phyloP scores from a whole-genome alignment of 2,888 invertebrate species.

The Auanema freiburgensis region DNA sequence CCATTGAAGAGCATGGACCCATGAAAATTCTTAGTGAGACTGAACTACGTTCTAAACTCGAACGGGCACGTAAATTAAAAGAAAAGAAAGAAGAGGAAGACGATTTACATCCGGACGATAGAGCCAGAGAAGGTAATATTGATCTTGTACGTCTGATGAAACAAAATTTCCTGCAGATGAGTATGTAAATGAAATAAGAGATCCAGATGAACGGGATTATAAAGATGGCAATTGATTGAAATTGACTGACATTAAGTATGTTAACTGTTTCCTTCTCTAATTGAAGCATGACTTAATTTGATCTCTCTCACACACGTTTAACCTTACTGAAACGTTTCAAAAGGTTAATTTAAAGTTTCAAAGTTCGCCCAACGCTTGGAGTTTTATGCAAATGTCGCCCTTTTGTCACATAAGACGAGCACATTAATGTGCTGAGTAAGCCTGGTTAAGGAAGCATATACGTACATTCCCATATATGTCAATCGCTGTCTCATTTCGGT shows the following conservation, averaged over 20 bases:
- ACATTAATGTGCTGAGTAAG: too few relatives aligned
- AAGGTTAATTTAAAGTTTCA: too few relatives aligned
- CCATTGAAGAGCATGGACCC: conserved; percentile 14
- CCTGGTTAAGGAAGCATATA: too few relatives aligned
- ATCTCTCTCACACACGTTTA: too few relatives aligned
- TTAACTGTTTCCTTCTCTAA: too few relatives aligned
- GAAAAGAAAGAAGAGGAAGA: conserved; percentile 6
- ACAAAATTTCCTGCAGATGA: conserved; percentile 31
- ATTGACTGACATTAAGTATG: background rate
- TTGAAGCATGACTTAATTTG: too few relatives aligned
- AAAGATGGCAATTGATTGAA: conserved; percentile 37
- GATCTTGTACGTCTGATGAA: background rate
- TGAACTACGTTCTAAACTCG: conserved; percentile 10
- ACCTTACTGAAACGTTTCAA: too few relatives aligned
- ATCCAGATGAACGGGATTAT: conserved; percentile 53
- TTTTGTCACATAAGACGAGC: too few relatives aligned
- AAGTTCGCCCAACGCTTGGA: too few relatives aligned
- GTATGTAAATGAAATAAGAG: conserved; percentile 44
- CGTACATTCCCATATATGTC: too few relatives aligned
- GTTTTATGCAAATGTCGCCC: too few relatives aligned
- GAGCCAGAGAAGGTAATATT: conserved; percentile 10
- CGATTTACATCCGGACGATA: conserved; percentile 20
- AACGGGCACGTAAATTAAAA: background rate
- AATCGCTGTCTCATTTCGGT: too few relatives aligned
- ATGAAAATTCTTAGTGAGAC: conserved; percentile 8